Evolutionary conservation across 2,113 vertebrate species (phyloP).

Genomic region (Serilophus lunatus): DNA sequence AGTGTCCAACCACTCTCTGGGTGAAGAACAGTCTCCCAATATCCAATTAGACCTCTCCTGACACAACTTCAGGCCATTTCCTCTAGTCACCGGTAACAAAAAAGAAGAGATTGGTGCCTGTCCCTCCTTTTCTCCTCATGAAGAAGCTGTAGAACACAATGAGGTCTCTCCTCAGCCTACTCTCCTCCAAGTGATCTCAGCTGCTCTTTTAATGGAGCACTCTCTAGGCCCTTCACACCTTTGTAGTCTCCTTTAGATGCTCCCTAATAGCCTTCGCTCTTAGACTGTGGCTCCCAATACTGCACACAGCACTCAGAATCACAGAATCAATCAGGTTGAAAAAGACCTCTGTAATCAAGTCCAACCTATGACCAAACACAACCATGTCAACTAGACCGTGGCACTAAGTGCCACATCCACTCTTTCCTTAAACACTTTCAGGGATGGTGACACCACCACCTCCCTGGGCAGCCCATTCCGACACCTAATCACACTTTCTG

Average conservation of each 20-base stretch:
- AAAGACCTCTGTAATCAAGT: neutral
- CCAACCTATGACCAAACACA: neutral
- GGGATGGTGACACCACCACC: neutral
- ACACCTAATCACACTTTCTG: neutral
- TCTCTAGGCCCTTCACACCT: neutral
- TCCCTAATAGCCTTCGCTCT: neutral
- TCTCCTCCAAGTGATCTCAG: neutral
- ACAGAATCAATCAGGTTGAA: neutral
- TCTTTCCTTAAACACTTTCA: neutral
- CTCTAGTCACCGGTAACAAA: too few species aligned
- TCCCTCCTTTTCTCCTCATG: neutral
- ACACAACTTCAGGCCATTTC: neutral
- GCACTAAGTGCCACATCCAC: neutral
- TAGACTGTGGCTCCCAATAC: neutral
- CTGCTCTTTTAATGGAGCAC: rapidly evolving
- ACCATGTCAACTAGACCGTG: neutral
- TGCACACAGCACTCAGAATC: neutral
- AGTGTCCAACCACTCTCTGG: too few species aligned
- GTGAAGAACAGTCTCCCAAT: neutral
- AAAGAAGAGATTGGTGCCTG: neutral
- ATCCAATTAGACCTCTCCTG: neutral
- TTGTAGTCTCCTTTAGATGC: neutral
- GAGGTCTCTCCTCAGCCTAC: neutral
- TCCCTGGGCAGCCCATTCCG: neutral
- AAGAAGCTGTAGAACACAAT: neutral